Evolutionary conservation across 2,888 invertebrate species (phyloP).

Genomic region (Dryococelus australis): DNA sequence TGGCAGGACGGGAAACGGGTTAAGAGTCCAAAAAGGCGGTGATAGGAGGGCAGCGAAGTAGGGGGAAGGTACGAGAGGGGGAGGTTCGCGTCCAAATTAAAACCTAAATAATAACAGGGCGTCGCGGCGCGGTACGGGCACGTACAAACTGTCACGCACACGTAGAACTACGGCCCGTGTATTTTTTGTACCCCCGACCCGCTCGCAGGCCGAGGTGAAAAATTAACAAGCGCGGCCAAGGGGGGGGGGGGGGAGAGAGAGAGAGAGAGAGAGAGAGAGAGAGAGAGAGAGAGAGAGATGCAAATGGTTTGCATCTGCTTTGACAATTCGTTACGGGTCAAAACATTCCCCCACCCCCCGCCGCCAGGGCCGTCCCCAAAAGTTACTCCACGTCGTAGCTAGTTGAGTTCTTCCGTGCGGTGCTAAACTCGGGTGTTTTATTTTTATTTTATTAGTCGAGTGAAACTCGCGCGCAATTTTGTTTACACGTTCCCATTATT

Average conservation of each 20-base stretch:
- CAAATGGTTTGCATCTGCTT: neutral
- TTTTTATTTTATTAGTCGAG: too few species aligned
- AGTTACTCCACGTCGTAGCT: neutral
- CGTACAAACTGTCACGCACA: neutral
- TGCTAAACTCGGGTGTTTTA: too few species aligned
- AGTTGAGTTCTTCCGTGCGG: too few species aligned
- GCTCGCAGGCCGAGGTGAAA: neutral
- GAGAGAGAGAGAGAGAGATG: neutral
- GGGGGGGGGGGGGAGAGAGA: too few species aligned
- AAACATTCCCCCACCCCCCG: neutral
- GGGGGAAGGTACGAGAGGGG: neutral
- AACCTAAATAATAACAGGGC: neutral
- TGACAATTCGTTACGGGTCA: neutral
- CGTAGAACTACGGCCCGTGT: neutral
- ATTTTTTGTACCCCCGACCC: neutral
- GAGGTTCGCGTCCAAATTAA: neutral
- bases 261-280: too few species aligned
- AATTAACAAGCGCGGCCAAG: neutral
- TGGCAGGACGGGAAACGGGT: neutral
- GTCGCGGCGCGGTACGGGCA: neutral
- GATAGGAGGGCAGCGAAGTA: neutral
- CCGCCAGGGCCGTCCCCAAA: too few species aligned
- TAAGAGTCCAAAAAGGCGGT: neutral
- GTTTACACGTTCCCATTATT: neutral
- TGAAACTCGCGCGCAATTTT: neutral